These are phyloP conservation scores for Cyanoderma ruficeps DNA, from an alignment of 2,113 vertebrate species.

Conservation along the genomic window DNA sequence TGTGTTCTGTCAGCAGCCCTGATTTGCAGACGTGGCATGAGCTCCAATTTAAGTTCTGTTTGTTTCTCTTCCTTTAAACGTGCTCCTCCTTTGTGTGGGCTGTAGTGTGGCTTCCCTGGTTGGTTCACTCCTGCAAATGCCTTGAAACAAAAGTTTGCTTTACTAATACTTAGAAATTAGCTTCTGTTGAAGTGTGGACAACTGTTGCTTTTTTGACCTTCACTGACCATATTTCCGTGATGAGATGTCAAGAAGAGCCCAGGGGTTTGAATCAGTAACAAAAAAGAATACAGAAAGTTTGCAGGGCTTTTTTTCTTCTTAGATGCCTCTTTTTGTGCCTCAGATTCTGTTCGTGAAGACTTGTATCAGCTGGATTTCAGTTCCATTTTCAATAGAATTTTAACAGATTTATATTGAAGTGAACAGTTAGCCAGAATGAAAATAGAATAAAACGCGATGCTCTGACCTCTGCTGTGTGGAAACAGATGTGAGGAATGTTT, in stretches of 20 bases:
- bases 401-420: not conserved
- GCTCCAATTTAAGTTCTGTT: not conserved
- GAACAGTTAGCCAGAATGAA: not conserved
- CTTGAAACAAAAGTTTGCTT: not conserved
- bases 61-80: not conserved
- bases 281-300: not conserved
- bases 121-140: not conserved
- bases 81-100: not conserved
- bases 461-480: not conserved
- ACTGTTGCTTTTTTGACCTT: slow-evolving; percentile 1
- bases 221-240: not conserved
- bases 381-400: not conserved
- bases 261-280: not conserved
- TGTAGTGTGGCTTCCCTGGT: not conserved
- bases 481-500: not conserved
- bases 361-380: not conserved
- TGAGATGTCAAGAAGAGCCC: not conserved
- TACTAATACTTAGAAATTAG: not conserved
- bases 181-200: not conserved
- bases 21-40: not conserved
- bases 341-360: not conserved
- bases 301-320: not conserved
- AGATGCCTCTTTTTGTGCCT: not conserved
- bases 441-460: not conserved
- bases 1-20: not conserved